Percentiles rank a stretch among this genome's conserved stretches.
Evolutionary conservation across 2,113 vertebrate genomes (phyloP).

Genomic region (Mirza zaza): DNA sequence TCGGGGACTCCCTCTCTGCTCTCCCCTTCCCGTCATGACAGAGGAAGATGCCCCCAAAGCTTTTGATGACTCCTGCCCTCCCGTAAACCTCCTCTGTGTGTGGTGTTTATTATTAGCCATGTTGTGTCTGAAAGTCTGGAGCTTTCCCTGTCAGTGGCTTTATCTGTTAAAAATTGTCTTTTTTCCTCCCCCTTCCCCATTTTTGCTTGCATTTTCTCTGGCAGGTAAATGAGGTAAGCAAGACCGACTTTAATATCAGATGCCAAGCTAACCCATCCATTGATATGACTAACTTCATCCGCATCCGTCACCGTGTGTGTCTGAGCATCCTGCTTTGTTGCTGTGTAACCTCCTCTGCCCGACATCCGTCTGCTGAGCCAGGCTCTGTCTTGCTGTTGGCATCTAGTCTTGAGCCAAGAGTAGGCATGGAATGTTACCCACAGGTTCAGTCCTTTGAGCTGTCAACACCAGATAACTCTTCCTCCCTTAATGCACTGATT

Average conservation of each 20-base stretch:
- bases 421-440: constrained; percentile 72
- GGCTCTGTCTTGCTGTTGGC: constrained; percentile 71
- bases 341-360: constrained; percentile 51
- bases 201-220: constrained; percentile 91
- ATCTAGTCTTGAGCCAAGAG: constrained; percentile 62
- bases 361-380: constrained; percentile 66
- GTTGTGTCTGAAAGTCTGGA: constrained; percentile 81
- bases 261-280: constrained; percentile 85
- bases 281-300: constrained; percentile 82
- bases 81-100: constrained; percentile 50
- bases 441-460: constrained; percentile 65
- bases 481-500: constrained; percentile 78
- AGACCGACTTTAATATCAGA: constrained; percentile 81
- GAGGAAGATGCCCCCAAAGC: not conserved
- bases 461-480: constrained; percentile 69
- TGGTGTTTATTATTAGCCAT: constrained; percentile 63
- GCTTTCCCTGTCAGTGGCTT: constrained; percentile 82
- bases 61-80: not conserved
- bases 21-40: not conserved
- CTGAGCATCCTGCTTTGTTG: constrained; percentile 69
- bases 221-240: constrained; percentile 99
- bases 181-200: constrained; percentile 84
- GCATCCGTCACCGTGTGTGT: constrained; percentile 76
- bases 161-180: constrained; percentile 89
- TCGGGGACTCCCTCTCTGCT: not conserved